These are phyloP conservation scores for Laupala kohalensis DNA, from an alignment of 1,140 invertebrate species.

Conservation along the genomic window DNA sequence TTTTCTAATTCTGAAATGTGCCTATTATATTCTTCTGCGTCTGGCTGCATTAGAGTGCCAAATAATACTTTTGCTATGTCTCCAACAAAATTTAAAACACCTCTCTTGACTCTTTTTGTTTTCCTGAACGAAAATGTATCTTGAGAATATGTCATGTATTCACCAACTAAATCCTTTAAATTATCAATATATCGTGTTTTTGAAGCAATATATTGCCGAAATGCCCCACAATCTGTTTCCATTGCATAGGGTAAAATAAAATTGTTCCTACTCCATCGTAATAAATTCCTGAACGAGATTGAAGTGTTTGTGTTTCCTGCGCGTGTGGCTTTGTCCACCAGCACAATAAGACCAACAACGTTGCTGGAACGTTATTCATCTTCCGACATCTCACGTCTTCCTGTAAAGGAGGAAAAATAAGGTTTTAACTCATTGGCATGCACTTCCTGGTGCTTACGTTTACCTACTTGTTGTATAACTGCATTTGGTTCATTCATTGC, in stretches of 20 bases:
- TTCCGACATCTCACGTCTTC: neutral
- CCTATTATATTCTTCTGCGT: neutral
- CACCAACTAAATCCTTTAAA: neutral
- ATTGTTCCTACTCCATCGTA: neutral
- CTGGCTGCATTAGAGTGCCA: neutral
- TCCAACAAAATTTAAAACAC: constrained; percentile 1
- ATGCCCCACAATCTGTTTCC: neutral
- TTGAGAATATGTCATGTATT: neutral
- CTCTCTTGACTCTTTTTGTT: neutral
- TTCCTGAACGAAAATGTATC: neutral
- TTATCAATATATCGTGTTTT: constrained; percentile 1
- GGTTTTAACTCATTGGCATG: neutral
- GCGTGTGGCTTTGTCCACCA: neutral
- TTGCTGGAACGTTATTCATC: neutral
- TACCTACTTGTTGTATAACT: neutral
- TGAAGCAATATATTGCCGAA: neutral
- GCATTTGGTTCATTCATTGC: neutral
- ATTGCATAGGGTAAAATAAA: neutral
- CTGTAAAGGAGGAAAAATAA: neutral
- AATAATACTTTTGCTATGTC: constrained; percentile 1
- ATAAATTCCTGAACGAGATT: neutral
- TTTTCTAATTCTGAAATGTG: constrained; percentile 3
- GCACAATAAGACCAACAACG: neutral
- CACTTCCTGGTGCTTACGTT: neutral
- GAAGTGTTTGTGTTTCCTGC: neutral